A percentile compares a stretch with the other conserved stretches of the same genome.
Conservation (phyloP, 2,888 invertebrate species). For the Melikaiella ostensackeni region DNA sequence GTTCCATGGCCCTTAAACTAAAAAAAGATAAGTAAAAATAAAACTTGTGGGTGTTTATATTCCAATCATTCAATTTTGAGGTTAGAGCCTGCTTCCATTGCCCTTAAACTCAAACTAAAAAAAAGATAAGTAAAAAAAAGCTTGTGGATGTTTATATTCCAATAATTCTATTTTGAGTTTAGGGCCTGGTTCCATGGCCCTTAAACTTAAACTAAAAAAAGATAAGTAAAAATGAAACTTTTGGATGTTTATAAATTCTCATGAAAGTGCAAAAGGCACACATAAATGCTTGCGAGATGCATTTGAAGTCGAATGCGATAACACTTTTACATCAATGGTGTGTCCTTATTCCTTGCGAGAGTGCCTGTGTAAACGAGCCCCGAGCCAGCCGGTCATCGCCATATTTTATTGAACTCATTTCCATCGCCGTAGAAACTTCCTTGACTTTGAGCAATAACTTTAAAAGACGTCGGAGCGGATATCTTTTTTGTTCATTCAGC, state of each 20-base stretch:
- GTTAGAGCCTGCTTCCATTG: too few relatives aligned
- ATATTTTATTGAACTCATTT: slow-evolving; percentile 69
- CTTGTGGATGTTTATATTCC: too few relatives aligned
- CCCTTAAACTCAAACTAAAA: too few relatives aligned
- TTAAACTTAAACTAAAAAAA: too few relatives aligned
- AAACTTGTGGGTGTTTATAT: too few relatives aligned
- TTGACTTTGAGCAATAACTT: slow-evolving; percentile 66
- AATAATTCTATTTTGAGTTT: too few relatives aligned
- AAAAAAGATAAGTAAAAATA: too few relatives aligned
- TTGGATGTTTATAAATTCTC: not conserved
- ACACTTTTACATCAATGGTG: slow-evolving; percentile 14
- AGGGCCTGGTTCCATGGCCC: too few relatives aligned
- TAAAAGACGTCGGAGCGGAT: slow-evolving; percentile 55
- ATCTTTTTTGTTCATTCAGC: slow-evolving; percentile 49
- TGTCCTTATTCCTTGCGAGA: slow-evolving; percentile 32
- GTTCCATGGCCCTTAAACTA: too few relatives aligned
- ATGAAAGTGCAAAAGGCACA: not conserved
- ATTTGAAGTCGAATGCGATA: slow-evolving; percentile 17
- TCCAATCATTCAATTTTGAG: too few relatives aligned
- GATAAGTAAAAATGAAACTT: not conserved
- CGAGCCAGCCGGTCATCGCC: slow-evolving; percentile 59
- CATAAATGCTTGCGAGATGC: not conserved
- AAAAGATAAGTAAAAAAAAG: too few relatives aligned
- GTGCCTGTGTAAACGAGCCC: slow-evolving; percentile 46
- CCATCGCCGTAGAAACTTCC: slow-evolving; percentile 64